These are phyloP conservation scores for Hymenochirus boettgeri DNA, from an alignment of 2,113 vertebrate species.

Conservation along the genomic window DNA sequence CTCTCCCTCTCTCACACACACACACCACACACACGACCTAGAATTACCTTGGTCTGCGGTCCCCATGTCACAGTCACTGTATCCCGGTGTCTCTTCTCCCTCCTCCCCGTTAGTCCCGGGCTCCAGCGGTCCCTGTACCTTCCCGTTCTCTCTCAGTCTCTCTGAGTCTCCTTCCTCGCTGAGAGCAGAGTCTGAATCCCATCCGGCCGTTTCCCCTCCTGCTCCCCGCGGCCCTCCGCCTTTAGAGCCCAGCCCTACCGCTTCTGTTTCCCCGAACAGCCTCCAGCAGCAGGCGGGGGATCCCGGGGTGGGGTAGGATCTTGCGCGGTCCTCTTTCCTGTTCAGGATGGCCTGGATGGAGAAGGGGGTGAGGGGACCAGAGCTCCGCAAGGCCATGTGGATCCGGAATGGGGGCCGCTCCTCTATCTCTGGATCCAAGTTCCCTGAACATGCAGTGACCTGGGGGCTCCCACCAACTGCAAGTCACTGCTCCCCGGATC, in stretches of 20 bases:
- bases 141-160: constrained; percentile 1
- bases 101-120: constrained; percentile 44
- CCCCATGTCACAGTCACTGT: constrained; percentile 80
- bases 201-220: constrained; percentile 58
- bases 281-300: constrained; percentile 79
- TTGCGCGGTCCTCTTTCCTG: constrained; percentile 74
- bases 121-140: constrained; percentile 44
- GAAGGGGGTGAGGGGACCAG: constrained; percentile 79
- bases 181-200: constrained; percentile 75
- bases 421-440: neutral
- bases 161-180: constrained; percentile 55
- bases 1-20: neutral
- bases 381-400: constrained; percentile 70
- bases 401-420: neutral
- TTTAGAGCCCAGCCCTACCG: constrained; percentile 41
- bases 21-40: neutral
- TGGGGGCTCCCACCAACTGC: no score
- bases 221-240: constrained; percentile 53
- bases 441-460: no score
- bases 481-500: no score
- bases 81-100: constrained; percentile 57
- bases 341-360: constrained; percentile 92
- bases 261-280: constrained; percentile 71
- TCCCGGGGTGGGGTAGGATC: constrained; percentile 33
- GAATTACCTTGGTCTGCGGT: constrained; percentile 73